Base-by-base conservation (phyloP, 1,140 invertebrate genomes). In the Dysdera silvatica region DNA sequence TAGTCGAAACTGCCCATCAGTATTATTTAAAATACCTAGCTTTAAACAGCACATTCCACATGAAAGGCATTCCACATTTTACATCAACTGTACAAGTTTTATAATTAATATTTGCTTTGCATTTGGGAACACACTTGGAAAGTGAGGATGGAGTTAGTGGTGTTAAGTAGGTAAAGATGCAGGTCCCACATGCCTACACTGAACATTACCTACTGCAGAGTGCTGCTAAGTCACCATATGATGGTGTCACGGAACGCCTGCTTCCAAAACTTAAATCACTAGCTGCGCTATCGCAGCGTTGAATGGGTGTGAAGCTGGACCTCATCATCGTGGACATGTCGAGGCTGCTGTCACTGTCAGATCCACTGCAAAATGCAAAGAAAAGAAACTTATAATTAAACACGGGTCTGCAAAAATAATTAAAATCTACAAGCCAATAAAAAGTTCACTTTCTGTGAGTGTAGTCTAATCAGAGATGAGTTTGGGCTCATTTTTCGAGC, bases 161-260 rank as follows among this genome's bases (percentile, higher is more conserved):
- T 49, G 23, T 18, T 6, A 26, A 49, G 20, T 16, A 14, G 31
- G 32, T 40, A 31, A 55, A 49, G 52, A 62, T 54, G 54, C 52
- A 33, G 55, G 35, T 48, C 31, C 48, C 37, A 24, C 66, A 68
- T 68, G 66, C 66, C 56, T 68, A 68, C 28, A 64, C 23, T n/a
- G n/a, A 37, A 66, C n/a, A 41, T 43, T 68, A 68, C 67, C 67
- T 68, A 68, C 67, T 68, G 43, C 58, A 51, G 51, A 60, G 51
- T 24, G 65, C 63, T 32, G 65, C 55, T 31, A 62, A 54, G 8
- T 66, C 67, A 26, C 33, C 29, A 24, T 26, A 60, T n/a, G 57
- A 53, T n/a, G 62, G 24, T 31, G 56, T 40, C 29, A 61, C n/a
- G 12, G 56, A 59, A n/a, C 31, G 51, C 5, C 14, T 40, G 10